phyloP scores from a whole-genome alignment of 2,113 vertebrate species.

The Cromileptes altivelis region DNA sequence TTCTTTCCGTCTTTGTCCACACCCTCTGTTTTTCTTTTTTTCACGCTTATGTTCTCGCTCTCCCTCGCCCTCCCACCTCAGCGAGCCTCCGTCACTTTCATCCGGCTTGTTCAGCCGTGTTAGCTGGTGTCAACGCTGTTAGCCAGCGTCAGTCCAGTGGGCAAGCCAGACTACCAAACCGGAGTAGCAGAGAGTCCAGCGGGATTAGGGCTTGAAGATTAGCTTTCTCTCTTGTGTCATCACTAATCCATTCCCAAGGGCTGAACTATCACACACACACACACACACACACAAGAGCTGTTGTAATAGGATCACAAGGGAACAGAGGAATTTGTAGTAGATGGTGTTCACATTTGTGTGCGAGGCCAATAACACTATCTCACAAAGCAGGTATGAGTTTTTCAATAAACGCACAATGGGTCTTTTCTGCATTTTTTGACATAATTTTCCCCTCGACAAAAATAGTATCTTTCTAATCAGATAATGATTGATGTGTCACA shows the following conservation, averaged over 20 bases:
- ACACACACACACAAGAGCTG: constrained; percentile 33
- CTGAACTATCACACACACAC: constrained; percentile 40
- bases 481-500: neutral
- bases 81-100: constrained; percentile 46
- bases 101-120: constrained; percentile 46
- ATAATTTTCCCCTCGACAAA: neutral
- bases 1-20: constrained; percentile 20
- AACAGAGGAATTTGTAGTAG: constrained; percentile 58
- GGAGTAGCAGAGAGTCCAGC: constrained; percentile 45
- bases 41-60: constrained; percentile 22
- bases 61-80: constrained; percentile 3
- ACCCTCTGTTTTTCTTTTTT: constrained; percentile 13
- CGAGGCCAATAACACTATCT: constrained; percentile 3
- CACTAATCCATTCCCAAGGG: constrained; percentile 70
- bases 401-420: neutral
- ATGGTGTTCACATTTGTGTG: constrained; percentile 37
- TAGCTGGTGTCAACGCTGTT: constrained; percentile 40
- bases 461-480: neutral
- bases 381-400: constrained; percentile 1
- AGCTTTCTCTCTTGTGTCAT: constrained; percentile 74
- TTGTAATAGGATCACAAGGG: constrained; percentile 78
- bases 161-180: constrained; percentile 40
- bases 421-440: neutral
- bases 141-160: constrained; percentile 47
- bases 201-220: constrained; percentile 74